phyloP scores from a whole-genome alignment of 1,140 invertebrate species.

The Drosophila simulans region DNA sequence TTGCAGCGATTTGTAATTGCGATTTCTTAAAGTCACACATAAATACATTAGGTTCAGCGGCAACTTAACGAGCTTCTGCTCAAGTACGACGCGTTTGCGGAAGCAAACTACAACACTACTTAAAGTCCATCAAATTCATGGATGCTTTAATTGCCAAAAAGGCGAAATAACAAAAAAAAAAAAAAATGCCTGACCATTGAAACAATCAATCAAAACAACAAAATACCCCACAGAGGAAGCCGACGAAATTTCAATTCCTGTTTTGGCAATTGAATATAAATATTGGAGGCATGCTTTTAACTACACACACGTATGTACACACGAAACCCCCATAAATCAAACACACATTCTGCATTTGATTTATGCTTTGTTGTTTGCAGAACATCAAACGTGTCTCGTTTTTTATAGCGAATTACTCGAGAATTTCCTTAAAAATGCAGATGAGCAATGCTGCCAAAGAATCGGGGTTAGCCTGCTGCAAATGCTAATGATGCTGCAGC shows the following conservation, averaged over 20 bases:
- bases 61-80: slow-evolving; percentile 40
- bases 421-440: slow-evolving; percentile 12
- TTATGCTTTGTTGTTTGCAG: slow-evolving; percentile 20
- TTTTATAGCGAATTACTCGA: slow-evolving; percentile 15
- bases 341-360: slow-evolving; percentile 34
- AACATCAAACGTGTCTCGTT: slow-evolving; percentile 26
- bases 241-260: slow-evolving; percentile 43
- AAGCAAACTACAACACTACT: slow-evolving; percentile 47
- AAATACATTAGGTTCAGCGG: slow-evolving; percentile 11
- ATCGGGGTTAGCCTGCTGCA: slow-evolving; percentile 19
- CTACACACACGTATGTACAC: neutral
- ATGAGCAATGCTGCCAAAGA: slow-evolving; percentile 2
- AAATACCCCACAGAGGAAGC: slow-evolving; percentile 12
- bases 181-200: slow-evolving; percentile 21
- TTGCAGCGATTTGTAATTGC: slow-evolving; percentile 37
- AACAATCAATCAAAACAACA: slow-evolving; percentile 50
- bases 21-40: slow-evolving; percentile 19
- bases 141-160: slow-evolving; percentile 46
- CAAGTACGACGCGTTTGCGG: slow-evolving; percentile 53
- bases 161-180: neutral
- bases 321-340: slow-evolving; percentile 36
- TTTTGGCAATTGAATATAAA: slow-evolving; percentile 50
- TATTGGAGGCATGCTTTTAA: slow-evolving; percentile 26
- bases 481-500: slow-evolving; percentile 43
- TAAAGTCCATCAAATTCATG: slow-evolving; percentile 39